Percentiles rank a stretch among this genome's conserved stretches.
These are phyloP conservation scores for Chelidonichthys spinosus DNA, from an alignment of 2,797 vertebrate genomes.

Conservation along the genomic window DNA sequence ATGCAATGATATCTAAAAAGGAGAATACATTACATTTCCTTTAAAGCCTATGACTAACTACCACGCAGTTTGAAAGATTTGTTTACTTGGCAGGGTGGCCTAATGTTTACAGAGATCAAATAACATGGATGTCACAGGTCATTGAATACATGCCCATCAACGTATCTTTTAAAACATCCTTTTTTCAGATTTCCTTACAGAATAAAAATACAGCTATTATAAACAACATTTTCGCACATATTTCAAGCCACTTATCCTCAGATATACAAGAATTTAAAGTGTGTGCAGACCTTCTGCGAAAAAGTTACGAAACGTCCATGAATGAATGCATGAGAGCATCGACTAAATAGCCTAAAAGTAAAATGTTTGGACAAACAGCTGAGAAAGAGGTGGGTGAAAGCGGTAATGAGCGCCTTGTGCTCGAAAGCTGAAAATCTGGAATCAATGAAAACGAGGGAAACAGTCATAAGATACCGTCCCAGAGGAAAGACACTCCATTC, in stretches of 20 bases:
- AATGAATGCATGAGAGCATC: neutral
- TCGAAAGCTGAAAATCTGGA: constrained; percentile 62
- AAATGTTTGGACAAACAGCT: constrained; percentile 51
- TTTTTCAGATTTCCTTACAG: neutral
- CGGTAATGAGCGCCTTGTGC: constrained; percentile 39
- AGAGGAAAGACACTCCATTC: constrained; percentile 38
- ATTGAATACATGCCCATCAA: neutral
- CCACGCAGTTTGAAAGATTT: constrained; percentile 17
- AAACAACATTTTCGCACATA: neutral
- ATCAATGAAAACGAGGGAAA: constrained; percentile 57
- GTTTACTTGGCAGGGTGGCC: constrained; percentile 2
- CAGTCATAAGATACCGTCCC: constrained; percentile 51
- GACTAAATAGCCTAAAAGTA: constrained; percentile 23
- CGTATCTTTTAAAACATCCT: neutral
- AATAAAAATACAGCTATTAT: neutral
- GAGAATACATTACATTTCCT: neutral
- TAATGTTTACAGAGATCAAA: constrained; percentile 20
- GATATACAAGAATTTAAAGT: neutral
- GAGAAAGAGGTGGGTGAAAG: constrained; percentile 49
- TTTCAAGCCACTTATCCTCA: neutral
- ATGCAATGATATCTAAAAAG: constrained; percentile 3
- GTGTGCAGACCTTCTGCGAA: neutral
- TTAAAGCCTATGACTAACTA: constrained; percentile 14
- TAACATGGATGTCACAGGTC: constrained; percentile 12
- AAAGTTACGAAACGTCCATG: neutral